Base-by-base conservation (phyloP, 2,797 vertebrate species). In the Etheostoma perlongum region DNA sequence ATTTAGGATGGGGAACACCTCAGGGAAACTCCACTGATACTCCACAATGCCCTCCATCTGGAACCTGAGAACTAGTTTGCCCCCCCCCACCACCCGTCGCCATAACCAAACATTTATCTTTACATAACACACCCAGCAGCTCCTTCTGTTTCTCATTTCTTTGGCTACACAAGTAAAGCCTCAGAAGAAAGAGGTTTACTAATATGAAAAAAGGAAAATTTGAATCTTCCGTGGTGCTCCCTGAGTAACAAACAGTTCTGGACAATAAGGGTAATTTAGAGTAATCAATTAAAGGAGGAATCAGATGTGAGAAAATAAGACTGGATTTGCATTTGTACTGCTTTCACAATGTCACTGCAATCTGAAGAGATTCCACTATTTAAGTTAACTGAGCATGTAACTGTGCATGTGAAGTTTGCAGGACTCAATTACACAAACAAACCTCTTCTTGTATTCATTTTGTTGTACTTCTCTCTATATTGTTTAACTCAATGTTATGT, bases 1-100 rank as follows among this genome's bases (percentile, higher is more conserved):
- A 90, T 84, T 81, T 86, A 86, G 76, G 84, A 88, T 71, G 89
- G 88, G 92, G 86, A 86, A 87, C 87, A 92, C 93, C 94, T 96
- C 95, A 95, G 95, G 95, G 94, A 96, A 94, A 90, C 93, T 85
- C 86, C 88, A 86, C 85, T 90, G 89, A 92, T 91, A 90, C 90
- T 92, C 83, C 67, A 83, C 72, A 81, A 81, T 76, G 49, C 63
- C 76, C 90, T 85, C 79, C 81, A 86, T 87, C 55, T 19, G 88
- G 85, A 91, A 79, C 80, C 72, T 81, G 86, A 88, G 67, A 89
- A 82, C 84, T 86, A 87, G 70, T 75, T 83, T 70, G 76, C 89
- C 67, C 71, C 74, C 36, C 36, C 6, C 3, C 42, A 9, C 61
- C 74, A 48, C 70, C 51, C 58, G 55, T 46, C 42, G 25, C 76